These are phyloP conservation scores for Byasa hedistus DNA, from an alignment of 2,888 invertebrate species.

Conservation along the genomic window DNA sequence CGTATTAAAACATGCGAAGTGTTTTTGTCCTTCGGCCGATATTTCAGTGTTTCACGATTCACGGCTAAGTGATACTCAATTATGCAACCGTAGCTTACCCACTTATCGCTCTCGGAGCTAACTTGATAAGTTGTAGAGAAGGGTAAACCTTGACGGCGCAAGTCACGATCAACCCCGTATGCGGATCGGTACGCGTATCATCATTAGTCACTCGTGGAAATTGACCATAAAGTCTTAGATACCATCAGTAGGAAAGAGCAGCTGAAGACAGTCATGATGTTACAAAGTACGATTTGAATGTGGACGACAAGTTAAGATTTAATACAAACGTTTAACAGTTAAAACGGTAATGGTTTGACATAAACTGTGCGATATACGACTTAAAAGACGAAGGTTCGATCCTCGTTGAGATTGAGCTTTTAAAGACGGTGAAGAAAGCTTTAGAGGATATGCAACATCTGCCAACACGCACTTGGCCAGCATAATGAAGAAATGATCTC, in stretches of 20 bases:
- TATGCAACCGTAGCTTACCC: slow-evolving; percentile 36
- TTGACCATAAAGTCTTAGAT: background rate
- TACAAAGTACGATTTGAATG: no score
- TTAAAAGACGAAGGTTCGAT: no score
- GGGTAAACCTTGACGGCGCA: slow-evolving; percentile 21
- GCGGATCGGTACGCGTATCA: slow-evolving; percentile 17
- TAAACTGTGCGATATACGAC: no score
- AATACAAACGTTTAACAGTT: no score
- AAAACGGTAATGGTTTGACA: no score
- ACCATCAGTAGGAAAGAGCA: background rate
- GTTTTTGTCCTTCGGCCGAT: slow-evolving; percentile 3
- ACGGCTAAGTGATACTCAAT: slow-evolving; percentile 36
- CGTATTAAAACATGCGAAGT: background rate
- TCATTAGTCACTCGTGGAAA: slow-evolving; percentile 23
- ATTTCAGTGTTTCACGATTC: slow-evolving; percentile 32
- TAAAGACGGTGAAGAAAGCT: no score
- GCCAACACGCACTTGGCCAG: no score
- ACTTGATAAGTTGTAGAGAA: slow-evolving; percentile 31
- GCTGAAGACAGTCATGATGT: no score
- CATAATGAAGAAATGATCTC: no score
- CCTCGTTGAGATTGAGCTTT: no score
- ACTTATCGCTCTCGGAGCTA: slow-evolving; percentile 31
- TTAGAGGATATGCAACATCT: no score
- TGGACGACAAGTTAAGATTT: no score
- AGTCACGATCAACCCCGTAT: slow-evolving; percentile 26